phyloP scores from a whole-genome alignment of 2,888 invertebrate species.

The Nipponacmea schrenckii region DNA sequence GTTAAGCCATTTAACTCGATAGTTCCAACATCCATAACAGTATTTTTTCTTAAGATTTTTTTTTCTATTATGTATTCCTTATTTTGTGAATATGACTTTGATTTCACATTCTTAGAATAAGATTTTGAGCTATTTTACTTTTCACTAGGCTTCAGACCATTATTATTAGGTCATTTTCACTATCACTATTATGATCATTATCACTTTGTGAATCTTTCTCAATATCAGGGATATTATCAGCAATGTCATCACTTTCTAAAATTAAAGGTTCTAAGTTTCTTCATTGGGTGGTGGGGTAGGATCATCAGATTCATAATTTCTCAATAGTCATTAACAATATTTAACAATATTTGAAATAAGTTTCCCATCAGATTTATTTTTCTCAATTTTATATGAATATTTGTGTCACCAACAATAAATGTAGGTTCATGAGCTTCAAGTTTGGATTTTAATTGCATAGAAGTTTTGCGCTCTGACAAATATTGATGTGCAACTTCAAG shows the following conservation, averaged over 20 bases:
- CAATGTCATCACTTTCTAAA: background rate
- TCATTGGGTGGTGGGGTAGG: background rate
- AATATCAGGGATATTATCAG: background rate
- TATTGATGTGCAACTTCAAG: background rate
- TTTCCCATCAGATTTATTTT: background rate
- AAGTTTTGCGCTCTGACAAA: background rate
- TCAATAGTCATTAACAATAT: background rate
- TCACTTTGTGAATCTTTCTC: background rate
- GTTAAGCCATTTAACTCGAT: background rate
- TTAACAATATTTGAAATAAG: background rate
- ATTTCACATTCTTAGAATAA: too few relatives aligned
- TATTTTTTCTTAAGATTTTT: background rate
- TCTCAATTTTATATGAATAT: background rate
- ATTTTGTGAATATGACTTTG: background rate
- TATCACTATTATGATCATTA: background rate
- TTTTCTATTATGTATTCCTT: background rate
- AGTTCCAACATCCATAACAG: background rate
- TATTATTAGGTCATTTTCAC: background rate
- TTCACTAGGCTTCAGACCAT: background rate
- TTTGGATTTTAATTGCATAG: background rate
- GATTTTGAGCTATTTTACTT: background rate
- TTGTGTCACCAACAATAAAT: slow-evolving; percentile 2
- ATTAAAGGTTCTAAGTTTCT: background rate
- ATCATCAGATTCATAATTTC: background rate
- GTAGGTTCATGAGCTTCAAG: slow-evolving; percentile 1